phyloP scores from a whole-genome alignment of 2,888 invertebrate species.

The Eumacrocentrus americanus region DNA sequence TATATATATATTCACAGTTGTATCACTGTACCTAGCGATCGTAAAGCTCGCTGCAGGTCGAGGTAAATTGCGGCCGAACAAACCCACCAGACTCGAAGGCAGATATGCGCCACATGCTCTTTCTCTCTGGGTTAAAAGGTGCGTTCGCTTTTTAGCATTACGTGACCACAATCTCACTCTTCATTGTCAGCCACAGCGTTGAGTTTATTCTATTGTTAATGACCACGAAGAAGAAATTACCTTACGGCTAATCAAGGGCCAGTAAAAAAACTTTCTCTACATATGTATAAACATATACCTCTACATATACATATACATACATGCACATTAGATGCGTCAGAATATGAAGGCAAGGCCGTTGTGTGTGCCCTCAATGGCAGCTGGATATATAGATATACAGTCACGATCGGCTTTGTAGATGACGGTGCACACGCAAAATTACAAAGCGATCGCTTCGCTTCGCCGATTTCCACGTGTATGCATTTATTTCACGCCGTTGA shows the following conservation, averaged over 20 bases:
- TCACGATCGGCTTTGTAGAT: slow-evolving; percentile 37
- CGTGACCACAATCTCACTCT: slow-evolving; percentile 14
- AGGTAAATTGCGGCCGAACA: slow-evolving; percentile 38
- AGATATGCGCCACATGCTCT: slow-evolving; percentile 6
- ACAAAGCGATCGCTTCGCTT: slow-evolving; percentile 40
- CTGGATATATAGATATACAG: too few species aligned
- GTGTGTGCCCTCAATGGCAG: too few species aligned
- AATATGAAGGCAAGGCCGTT: slow-evolving; percentile 10
- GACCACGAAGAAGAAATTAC: slow-evolving; percentile 16
- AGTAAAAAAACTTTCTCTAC: slow-evolving; percentile 7
- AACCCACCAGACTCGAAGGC: slow-evolving; percentile 28
- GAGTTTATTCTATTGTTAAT: slow-evolving; percentile 22
- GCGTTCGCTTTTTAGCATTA: slow-evolving; percentile 22
- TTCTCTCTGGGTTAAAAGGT: slow-evolving; percentile 16
- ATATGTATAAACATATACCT: neutral
- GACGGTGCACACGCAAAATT: slow-evolving; percentile 41
- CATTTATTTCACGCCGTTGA: too few species aligned
- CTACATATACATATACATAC: neutral
- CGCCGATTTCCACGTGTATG: slow-evolving; percentile 23
- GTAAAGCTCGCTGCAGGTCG: slow-evolving; percentile 40
- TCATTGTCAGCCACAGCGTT: slow-evolving; percentile 14
- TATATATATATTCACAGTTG: neutral
- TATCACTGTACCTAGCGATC: slow-evolving; percentile 18
- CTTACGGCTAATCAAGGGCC: slow-evolving; percentile 30
- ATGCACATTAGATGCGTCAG: neutral